Evolutionary conservation across 2,797 vertebrate species (phyloP), one percentile per base, ranked within the genome.

Genomic region (Gambelia wislizenii): DNA sequence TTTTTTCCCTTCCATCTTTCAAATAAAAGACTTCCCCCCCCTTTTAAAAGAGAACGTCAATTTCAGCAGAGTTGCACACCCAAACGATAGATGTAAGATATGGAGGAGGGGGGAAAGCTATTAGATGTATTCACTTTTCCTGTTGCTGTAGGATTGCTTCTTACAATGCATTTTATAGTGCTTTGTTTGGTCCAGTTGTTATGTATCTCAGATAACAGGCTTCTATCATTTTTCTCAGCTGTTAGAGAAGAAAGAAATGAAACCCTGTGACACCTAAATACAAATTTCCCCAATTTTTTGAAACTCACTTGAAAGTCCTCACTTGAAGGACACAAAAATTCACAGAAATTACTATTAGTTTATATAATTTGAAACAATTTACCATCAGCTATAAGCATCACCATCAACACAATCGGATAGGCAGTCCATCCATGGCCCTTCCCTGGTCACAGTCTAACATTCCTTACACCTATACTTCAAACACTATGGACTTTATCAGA

Each of bases 121-220:
- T 88, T 86, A 90, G 44, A 61, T 33, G 9, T 82, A 82, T 91
- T 85, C 87, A 82, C 83, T 87, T 82, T 64, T 74, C 44, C 47
- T 70, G 47, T 10, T 67, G 81, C 76, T 91, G 9, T 44, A 89
- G 59, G 61, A 86, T 74, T 36, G 82, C 42, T 69, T 86, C 78
- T 36, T 90, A 79, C 47, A 83, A 14, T 83, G 7, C 3, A 86
- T 18, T 83, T 2, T 0, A 20, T 83, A 88, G 84, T 83, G 83
- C 54, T 72, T 67, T 91, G 30, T 14, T 70, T 6, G 44, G 3
- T 81, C 78, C 80, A 1, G 0, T 86, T 90, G 85, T 82, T 54
- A 75, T 0, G 5, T 69, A 89, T 70, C 88, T 92, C 74, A 67
- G 72, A 90, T 92, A 88, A 90, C 16, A 70, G 47, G 3, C 20